Conservation (phyloP, 1,140 invertebrate species). For the Anoplophora glabripennis region DNA sequence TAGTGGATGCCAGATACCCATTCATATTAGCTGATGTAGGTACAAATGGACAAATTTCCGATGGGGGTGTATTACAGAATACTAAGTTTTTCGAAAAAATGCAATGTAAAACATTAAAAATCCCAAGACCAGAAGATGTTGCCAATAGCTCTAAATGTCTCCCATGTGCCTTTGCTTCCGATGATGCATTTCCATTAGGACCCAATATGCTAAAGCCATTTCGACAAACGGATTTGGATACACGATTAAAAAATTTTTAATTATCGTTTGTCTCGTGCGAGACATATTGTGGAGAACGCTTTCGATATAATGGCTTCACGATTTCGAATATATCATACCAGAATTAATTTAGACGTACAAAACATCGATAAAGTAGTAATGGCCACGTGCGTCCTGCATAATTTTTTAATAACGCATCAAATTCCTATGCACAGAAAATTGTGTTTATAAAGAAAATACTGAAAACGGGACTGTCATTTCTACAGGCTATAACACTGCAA, state of each 20-base stretch:
- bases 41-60: background rate
- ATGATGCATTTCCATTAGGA: slow-evolving; percentile 42
- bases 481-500: background rate
- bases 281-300: background rate
- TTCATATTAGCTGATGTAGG: slow-evolving; percentile 6
- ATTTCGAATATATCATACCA: background rate
- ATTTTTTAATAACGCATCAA: too few relatives aligned
- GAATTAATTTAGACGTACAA: background rate
- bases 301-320: too few relatives aligned
- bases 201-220: slow-evolving; percentile 48
- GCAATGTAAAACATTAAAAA: slow-evolving; percentile 2
- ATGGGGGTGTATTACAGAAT: slow-evolving; percentile 7
- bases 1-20: slow-evolving; percentile 7
- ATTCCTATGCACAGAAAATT: too few relatives aligned
- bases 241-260: background rate
- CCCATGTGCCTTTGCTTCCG: slow-evolving; percentile 40
- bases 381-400: background rate
- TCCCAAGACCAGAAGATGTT: slow-evolving; percentile 2
- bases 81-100: too few relatives aligned
- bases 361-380: background rate
- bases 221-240: slow-evolving; percentile 14
- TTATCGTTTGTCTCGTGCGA: too few relatives aligned
- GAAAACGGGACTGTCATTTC: too few relatives aligned
- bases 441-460: slow-evolving; percentile 1
- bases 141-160: slow-evolving; percentile 6